Evolutionary conservation across 2,888 invertebrate genomes (phyloP).

Genomic region (Apotomis turbidana): DNA sequence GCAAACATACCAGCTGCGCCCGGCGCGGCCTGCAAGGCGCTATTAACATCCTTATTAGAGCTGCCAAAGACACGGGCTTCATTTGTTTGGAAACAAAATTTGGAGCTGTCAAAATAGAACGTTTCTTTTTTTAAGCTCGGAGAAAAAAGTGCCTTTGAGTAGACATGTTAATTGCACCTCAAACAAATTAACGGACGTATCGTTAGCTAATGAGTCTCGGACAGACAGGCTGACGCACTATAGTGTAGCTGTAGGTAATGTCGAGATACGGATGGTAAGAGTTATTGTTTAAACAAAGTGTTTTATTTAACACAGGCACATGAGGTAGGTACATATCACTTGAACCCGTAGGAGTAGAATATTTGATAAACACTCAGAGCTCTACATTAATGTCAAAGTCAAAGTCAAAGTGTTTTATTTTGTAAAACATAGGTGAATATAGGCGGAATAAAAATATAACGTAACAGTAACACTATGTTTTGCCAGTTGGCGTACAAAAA

Average conservation of each 20-base stretch:
- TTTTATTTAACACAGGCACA: too few relatives aligned
- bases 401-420: too few relatives aligned
- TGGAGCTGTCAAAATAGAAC: constrained; percentile 56
- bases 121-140: constrained; percentile 53
- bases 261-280: constrained; percentile 37
- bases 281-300: too few relatives aligned
- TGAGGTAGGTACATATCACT: too few relatives aligned
- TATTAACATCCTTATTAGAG: constrained; percentile 26
- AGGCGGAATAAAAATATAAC: too few relatives aligned
- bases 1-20: constrained; percentile 14
- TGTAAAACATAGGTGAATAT: too few relatives aligned
- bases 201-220: constrained; percentile 71
- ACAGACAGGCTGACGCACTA: constrained; percentile 52
- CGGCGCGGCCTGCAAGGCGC: constrained; percentile 7
- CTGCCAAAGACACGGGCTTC: constrained; percentile 5
- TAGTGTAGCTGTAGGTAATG: constrained; percentile 16
- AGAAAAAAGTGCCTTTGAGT: constrained; percentile 65
- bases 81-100: constrained; percentile 49
- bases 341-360: too few relatives aligned
- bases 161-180: constrained; percentile 78
- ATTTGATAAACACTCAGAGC: too few relatives aligned
- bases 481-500: too few relatives aligned
- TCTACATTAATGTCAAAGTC: too few relatives aligned
- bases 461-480: too few relatives aligned
- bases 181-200: constrained; percentile 78